Evolutionary conservation across 2,113 vertebrate genomes (phyloP).

Genomic region (Leucopsar rothschildi): DNA sequence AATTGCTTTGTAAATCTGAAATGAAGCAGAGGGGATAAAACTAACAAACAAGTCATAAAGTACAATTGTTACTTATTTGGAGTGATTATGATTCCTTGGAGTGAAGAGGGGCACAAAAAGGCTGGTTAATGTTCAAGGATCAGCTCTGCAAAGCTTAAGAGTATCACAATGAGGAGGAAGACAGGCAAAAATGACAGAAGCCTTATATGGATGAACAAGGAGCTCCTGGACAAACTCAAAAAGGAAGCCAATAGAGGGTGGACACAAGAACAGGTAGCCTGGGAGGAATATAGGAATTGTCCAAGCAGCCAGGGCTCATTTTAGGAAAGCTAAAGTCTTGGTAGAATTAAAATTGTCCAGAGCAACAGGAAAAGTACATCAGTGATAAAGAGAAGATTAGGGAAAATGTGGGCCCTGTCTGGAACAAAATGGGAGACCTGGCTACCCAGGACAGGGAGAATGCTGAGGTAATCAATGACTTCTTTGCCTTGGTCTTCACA

Average conservation of each 20-base stretch:
- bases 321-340: neutral
- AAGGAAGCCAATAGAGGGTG: neutral
- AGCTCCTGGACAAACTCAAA: neutral
- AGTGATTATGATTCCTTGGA: neutral
- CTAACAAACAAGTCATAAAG: conserved; percentile 30
- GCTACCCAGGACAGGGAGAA: neutral
- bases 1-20: conserved; percentile 53
- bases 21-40: conserved; percentile 29
- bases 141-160: neutral
- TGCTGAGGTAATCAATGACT: rapidly evolving
- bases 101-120: neutral
- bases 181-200: neutral
- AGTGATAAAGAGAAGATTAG: neutral
- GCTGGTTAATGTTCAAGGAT: neutral
- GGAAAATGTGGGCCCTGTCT: neutral
- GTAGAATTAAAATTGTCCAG: neutral
- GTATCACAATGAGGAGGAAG: neutral
- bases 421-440: rapidly evolving
- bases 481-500: rapidly evolving
- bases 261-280: neutral
- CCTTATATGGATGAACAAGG: neutral
- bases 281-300: neutral
- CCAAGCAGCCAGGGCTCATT: neutral
- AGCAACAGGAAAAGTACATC: neutral
- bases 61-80: neutral